These are phyloP conservation scores for Stenurella melanura DNA, from an alignment of 2,888 invertebrate species.

Conservation along the genomic window DNA sequence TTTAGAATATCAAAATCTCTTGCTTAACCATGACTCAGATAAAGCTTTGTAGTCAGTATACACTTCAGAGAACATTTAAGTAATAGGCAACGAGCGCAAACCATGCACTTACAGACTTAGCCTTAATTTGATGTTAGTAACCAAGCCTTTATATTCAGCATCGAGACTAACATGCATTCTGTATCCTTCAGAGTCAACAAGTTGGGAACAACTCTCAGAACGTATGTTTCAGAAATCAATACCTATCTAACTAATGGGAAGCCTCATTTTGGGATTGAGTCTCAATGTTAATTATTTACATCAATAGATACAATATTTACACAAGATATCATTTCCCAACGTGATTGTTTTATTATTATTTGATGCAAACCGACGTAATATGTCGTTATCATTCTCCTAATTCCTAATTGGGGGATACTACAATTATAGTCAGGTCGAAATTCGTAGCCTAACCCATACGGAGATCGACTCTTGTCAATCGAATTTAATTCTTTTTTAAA, in stretches of 20 bases:
- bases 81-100: slow-evolving; percentile 2
- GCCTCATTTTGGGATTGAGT: slow-evolving; percentile 17
- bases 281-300: slow-evolving; percentile 8
- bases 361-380: neutral
- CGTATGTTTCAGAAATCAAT: slow-evolving; percentile 31
- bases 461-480: too few species aligned
- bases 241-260: slow-evolving; percentile 13
- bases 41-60: neutral
- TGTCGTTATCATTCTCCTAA: neutral
- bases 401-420: neutral
- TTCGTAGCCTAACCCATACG: too few species aligned
- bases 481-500: too few species aligned
- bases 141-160: neutral
- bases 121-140: slow-evolving; percentile 25
- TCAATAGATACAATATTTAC: neutral
- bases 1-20: too few species aligned
- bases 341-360: neutral
- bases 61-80: neutral
- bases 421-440: neutral
- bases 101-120: neutral
- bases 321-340: neutral
- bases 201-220: slow-evolving; percentile 31
- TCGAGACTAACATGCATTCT: neutral
- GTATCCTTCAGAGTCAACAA: slow-evolving; percentile 30
- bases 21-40: neutral